Conservation (phyloP, 2,888 invertebrate species). For the Acleris literana region DNA sequence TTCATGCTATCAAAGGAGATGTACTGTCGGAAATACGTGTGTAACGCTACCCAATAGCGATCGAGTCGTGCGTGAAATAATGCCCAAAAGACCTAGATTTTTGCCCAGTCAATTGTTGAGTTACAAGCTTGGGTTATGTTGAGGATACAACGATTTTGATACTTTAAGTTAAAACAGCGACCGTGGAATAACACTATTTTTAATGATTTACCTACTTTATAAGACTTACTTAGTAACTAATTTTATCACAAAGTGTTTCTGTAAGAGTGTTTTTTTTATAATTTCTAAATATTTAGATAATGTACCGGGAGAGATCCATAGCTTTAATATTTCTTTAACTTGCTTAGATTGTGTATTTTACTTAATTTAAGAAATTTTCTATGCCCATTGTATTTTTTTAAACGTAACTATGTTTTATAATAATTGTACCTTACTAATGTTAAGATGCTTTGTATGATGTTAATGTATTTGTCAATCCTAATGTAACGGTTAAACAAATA, state of each 20-base stretch:
- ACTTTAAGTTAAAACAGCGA: neutral
- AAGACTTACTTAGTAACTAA: neutral
- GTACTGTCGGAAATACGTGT: neutral
- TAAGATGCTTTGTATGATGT: slow-evolving; percentile 19
- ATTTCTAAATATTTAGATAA: slow-evolving; percentile 29
- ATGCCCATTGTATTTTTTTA: slow-evolving; percentile 22
- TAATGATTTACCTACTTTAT: slow-evolving; percentile 3
- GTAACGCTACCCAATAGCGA: neutral
- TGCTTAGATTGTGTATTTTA: slow-evolving; percentile 23
- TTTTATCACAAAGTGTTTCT: neutral
- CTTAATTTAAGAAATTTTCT: slow-evolving; percentile 20
- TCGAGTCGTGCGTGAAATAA: neutral
- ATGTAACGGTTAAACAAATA: no score
- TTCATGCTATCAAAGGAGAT: slow-evolving; percentile 11
- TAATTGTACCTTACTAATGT: slow-evolving; percentile 25
- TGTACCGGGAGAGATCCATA: slow-evolving; percentile 19
- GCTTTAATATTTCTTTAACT: slow-evolving; percentile 32
- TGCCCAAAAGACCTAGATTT: no score
- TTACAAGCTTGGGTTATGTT: no score
- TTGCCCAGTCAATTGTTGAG: no score
- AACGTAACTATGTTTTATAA: slow-evolving; percentile 25
- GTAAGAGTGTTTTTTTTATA: slow-evolving; percentile 13
- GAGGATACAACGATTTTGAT: no score
- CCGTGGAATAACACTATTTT: neutral
- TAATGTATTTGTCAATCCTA: neutral